Evolutionary conservation across 1,140 invertebrate genomes (phyloP).

Genomic region (Saccostrea cuccullata): DNA sequence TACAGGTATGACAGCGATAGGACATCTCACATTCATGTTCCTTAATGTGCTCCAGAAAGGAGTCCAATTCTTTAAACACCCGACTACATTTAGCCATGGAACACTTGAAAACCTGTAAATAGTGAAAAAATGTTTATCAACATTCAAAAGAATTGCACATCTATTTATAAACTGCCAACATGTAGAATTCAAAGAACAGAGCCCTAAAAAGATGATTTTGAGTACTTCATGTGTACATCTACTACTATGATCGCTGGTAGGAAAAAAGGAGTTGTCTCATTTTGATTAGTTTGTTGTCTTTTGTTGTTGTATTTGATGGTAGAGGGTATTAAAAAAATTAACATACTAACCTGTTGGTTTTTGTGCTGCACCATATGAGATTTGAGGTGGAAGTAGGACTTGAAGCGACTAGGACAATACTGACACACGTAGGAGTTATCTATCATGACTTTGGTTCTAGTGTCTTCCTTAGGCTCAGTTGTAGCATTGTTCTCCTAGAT

Average conservation of each 20-base stretch:
- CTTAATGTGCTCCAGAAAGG: conserved; percentile 83
- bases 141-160: too few species aligned
- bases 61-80: conserved; percentile 83
- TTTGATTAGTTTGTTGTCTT: too few species aligned
- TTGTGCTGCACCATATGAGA: conserved; percentile 81
- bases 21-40: conserved; percentile 82
- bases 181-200: too few species aligned
- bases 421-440: conserved; percentile 82
- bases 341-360: conserved; percentile 79
- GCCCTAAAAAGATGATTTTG: too few species aligned
- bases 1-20: conserved; percentile 84
- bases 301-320: too few species aligned
- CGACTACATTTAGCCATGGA: conserved; percentile 83
- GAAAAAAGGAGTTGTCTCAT: too few species aligned
- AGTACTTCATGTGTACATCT: too few species aligned
- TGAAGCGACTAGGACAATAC: conserved; percentile 80
- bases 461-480: not conserved
- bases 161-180: too few species aligned
- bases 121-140: too few species aligned
- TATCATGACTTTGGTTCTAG: conserved; percentile 77
- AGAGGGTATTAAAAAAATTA: too few species aligned
- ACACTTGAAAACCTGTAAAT: conserved; percentile 84
- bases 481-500: not conserved
- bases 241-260: too few species aligned
- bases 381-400: conserved; percentile 81